Conservation (phyloP, 2,888 invertebrate species). For the Trichogramma dendrolimi region DNA sequence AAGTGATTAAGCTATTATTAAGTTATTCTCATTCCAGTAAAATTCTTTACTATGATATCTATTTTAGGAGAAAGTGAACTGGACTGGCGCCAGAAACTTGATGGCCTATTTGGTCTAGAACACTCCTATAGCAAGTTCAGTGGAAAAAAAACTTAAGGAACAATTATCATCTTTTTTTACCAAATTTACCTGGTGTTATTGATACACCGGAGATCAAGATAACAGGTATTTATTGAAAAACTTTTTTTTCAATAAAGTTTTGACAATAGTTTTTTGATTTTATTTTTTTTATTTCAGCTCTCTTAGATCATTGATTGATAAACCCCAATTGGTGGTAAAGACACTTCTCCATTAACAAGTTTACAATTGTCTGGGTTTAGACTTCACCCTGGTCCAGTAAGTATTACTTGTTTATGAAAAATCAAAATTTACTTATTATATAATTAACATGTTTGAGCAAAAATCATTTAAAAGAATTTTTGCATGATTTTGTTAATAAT, state of each 20-base stretch:
- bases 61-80: conserved; percentile 79
- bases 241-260: not conserved
- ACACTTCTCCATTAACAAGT: conserved; percentile 77
- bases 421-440: not conserved
- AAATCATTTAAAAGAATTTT: too few relatives aligned
- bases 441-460: too few relatives aligned
- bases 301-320: conserved; percentile 88
- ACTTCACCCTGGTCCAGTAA: conserved; percentile 87
- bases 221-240: conserved; percentile 57
- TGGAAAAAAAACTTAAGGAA: conserved; percentile 89
- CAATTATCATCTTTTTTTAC: conserved; percentile 93
- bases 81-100: conserved; percentile 91
- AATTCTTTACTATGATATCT: conserved; percentile 16
- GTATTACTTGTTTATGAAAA: conserved; percentile 32
- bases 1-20: conserved; percentile 30
- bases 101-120: conserved; percentile 93
- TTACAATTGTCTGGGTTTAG: conserved; percentile 89
- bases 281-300: conserved; percentile 61
- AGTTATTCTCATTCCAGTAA: conserved; percentile 3
- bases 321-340: conserved; percentile 92
- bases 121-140: conserved; percentile 97
- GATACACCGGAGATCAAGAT: conserved; percentile 79
- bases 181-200: conserved; percentile 90
- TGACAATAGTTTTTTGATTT: conserved; percentile 1
- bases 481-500: not conserved